phyloP scores from a whole-genome alignment of 2,888 invertebrate genomes.

The Drosophila formosana region DNA sequence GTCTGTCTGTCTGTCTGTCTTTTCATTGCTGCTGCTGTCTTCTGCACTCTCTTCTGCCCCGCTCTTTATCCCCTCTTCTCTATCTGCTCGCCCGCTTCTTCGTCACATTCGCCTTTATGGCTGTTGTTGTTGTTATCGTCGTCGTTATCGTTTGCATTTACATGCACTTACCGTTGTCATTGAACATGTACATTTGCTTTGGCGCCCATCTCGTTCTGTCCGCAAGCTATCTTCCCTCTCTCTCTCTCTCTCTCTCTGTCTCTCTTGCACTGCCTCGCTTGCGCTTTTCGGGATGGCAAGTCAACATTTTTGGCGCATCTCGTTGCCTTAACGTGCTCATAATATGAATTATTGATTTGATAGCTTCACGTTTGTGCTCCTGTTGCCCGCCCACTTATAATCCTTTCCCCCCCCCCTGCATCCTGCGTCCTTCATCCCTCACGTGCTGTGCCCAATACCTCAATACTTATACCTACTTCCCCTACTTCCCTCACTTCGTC shows the following conservation, averaged over 20 bases:
- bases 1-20: too few relatives aligned
- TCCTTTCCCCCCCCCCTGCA: neutral
- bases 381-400: constrained; percentile 8
- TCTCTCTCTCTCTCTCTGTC: neutral
- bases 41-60: neutral
- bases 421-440: neutral
- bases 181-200: constrained; percentile 75
- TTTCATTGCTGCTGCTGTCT: constrained; percentile 4
- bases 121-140: constrained; percentile 14
- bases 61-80: neutral
- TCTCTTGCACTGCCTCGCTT: neutral
- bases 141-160: constrained; percentile 63
- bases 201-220: constrained; percentile 24
- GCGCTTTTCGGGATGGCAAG: neutral
- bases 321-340: constrained; percentile 58
- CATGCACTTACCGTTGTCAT: constrained; percentile 81
- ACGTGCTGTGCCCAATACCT: constrained; percentile 6
- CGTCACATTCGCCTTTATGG: constrained; percentile 9
- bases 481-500: neutral
- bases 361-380: constrained; percentile 55
- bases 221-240: constrained; percentile 5
- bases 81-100: neutral
- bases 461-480: neutral
- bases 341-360: constrained; percentile 79
- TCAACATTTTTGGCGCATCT: constrained; percentile 53